Conservation (phyloP, 2,888 invertebrate genomes). For the Lepetodrilus schrolli region DNA sequence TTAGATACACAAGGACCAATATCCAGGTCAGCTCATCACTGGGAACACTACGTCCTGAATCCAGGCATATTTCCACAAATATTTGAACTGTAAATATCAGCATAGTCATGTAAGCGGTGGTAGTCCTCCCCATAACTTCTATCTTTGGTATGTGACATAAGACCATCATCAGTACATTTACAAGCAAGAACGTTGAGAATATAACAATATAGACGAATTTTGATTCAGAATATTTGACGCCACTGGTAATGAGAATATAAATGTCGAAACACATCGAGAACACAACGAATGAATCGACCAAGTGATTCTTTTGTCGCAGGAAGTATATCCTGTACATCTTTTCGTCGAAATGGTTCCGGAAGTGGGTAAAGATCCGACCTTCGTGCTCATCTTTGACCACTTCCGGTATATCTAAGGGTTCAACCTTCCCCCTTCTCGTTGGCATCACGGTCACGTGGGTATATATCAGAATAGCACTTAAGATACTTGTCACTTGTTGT, state of each 20-base stretch:
- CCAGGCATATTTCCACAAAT: not conserved
- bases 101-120: not conserved
- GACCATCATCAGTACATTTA: not conserved
- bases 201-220: constrained; percentile 1
- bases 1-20: constrained; percentile 35
- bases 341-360: constrained; percentile 32
- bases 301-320: constrained; percentile 35
- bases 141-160: not conserved
- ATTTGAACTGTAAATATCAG: not conserved
- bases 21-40: constrained; percentile 34
- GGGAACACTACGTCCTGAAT: constrained; percentile 26
- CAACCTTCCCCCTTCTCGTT: not conserved
- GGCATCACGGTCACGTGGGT: not conserved
- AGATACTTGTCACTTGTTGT: too few species aligned
- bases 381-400: not conserved
- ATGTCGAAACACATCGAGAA: constrained; percentile 30
- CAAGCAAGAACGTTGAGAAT: constrained; percentile 6
- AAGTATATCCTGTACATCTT: constrained; percentile 37
- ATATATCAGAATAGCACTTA: too few species aligned
- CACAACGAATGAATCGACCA: constrained; percentile 35
- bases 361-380: not conserved
- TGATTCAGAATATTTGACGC: not conserved
- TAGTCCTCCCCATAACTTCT: not conserved
- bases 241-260: constrained; percentile 17
- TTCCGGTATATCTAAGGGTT: not conserved